phyloP scores from a whole-genome alignment of 2,113 vertebrate genomes.

The Tyto alba region DNA sequence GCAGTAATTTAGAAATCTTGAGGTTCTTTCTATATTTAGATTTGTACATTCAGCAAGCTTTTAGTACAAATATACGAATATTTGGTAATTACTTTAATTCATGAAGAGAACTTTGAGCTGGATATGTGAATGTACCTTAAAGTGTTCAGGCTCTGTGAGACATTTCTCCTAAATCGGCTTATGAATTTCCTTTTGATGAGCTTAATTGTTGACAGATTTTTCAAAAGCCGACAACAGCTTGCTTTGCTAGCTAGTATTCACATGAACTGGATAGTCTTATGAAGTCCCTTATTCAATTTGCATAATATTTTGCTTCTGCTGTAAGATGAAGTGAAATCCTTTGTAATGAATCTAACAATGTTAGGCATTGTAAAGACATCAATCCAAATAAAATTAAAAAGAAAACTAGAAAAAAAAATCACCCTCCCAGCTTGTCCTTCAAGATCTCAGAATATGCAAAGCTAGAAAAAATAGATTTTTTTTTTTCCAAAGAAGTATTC shows the following conservation, averaged over 20 bases:
- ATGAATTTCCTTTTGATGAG: constrained; percentile 59
- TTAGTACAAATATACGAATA: constrained; percentile 34
- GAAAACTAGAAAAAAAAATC: background rate
- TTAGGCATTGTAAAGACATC: constrained; percentile 12
- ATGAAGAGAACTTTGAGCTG: constrained; percentile 29
- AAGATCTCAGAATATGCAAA: background rate
- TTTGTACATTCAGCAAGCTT: constrained; percentile 38
- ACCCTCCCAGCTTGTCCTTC: background rate
- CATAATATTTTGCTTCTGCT: constrained; percentile 40
- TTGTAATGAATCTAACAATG: constrained; percentile 23
- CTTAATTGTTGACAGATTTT: constrained; percentile 63
- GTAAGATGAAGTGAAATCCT: constrained; percentile 13
- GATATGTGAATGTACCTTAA: constrained; percentile 45
- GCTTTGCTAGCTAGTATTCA: constrained; percentile 43
- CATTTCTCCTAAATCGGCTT: constrained; percentile 46
- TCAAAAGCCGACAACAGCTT: constrained; percentile 45
- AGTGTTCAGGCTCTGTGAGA: constrained; percentile 16
- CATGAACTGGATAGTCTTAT: constrained; percentile 39
- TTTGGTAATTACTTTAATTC: constrained; percentile 42
- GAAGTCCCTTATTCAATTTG: constrained; percentile 47
- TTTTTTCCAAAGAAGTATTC: background rate
- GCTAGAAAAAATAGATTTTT: background rate
- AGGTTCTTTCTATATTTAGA: constrained; percentile 48
- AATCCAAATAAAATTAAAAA: background rate
- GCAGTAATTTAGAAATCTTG: constrained; percentile 49